Evolutionary conservation across 1,140 invertebrate species (phyloP).

Genomic region (Cyrtorhinus lividipennis): DNA sequence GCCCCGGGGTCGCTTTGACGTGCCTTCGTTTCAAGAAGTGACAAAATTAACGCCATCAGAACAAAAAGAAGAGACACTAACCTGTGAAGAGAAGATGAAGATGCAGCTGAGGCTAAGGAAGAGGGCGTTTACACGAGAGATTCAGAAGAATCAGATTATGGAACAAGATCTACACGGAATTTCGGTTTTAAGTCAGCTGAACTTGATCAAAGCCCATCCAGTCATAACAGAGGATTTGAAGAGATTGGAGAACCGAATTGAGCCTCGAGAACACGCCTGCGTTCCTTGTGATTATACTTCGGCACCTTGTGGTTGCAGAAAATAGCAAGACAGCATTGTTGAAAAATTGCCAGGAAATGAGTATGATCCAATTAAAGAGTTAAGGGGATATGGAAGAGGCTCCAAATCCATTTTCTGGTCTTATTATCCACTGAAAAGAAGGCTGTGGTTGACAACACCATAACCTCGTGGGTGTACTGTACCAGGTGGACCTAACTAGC

Average conservation of each 20-base stretch:
- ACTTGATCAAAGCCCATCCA: background rate
- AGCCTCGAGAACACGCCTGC: background rate
- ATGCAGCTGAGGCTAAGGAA: background rate
- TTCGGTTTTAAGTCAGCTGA: background rate
- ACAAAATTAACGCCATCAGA: background rate
- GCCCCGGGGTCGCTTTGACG: background rate
- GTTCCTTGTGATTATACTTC: background rate
- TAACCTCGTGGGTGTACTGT: no score
- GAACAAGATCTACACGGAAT: background rate
- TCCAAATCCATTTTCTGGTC: no score
- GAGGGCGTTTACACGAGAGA: background rate
- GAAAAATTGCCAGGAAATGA: no score
- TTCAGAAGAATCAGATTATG: background rate
- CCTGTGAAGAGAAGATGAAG: conserved; percentile 1
- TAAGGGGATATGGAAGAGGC: no score
- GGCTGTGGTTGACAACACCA: no score
- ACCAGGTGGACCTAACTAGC: no score
- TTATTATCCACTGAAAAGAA: no score
- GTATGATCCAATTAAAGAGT: no score
- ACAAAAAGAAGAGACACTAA: background rate
- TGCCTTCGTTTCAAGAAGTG: background rate
- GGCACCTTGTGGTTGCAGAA: no score
- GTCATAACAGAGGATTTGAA: background rate
- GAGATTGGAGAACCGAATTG: background rate
- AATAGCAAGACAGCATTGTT: no score